Conservation (phyloP, 2,888 invertebrate genomes). For the Rotaria magnacalcarata region DNA sequence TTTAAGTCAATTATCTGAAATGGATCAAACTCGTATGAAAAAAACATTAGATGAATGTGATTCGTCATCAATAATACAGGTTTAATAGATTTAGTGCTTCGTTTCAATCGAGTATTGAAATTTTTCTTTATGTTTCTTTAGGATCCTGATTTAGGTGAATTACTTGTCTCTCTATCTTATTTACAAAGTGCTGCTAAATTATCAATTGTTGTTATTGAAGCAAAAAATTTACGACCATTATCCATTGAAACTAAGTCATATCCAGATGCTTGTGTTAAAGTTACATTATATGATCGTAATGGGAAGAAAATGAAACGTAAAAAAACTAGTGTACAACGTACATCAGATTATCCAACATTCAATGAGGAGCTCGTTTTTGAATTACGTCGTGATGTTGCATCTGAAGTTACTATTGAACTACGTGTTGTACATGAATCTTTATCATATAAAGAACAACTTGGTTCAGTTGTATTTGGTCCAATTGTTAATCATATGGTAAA, state of each 20-base stretch:
- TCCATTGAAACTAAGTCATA: slow-evolving; percentile 38
- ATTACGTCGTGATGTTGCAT: slow-evolving; percentile 41
- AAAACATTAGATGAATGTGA: neutral
- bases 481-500: neutral
- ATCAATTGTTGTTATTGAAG: slow-evolving; percentile 43
- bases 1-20: slow-evolving; percentile 15
- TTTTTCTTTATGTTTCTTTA: neutral
- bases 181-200: slow-evolving; percentile 42
- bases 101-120: too few species aligned
- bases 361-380: slow-evolving; percentile 46
- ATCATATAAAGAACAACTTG: slow-evolving; percentile 41
- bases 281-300: slow-evolving; percentile 38
- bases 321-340: slow-evolving; percentile 43
- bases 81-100: neutral
- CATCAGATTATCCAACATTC: slow-evolving; percentile 37
- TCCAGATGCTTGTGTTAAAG: slow-evolving; percentile 44
- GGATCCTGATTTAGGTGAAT: slow-evolving; percentile 43
- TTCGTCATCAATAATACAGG: neutral
- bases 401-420: slow-evolving; percentile 40
- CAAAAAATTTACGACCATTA: slow-evolving; percentile 44
- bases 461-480: slow-evolving; percentile 27
- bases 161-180: slow-evolving; percentile 44
- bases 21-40: neutral
- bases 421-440: slow-evolving; percentile 42
- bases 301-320: slow-evolving; percentile 44